Evolutionary conservation across 2,113 vertebrate species (phyloP).

Genomic region (Bagarius yarrelli): DNA sequence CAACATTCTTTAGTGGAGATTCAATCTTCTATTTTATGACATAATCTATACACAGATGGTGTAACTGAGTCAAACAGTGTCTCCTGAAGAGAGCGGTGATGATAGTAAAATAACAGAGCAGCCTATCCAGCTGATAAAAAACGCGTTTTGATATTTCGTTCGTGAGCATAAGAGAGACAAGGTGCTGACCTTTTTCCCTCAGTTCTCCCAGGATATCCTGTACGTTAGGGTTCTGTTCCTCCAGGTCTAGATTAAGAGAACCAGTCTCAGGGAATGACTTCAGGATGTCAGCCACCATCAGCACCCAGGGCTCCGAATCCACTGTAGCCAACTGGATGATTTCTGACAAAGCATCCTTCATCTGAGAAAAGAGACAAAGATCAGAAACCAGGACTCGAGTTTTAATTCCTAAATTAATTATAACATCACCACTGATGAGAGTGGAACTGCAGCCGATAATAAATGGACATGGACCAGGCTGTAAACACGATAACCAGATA

Average conservation of each 20-base stretch:
- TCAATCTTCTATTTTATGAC: background rate
- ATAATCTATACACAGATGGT: background rate
- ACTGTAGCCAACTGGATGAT: conserved; percentile 94
- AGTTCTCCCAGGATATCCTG: conserved; percentile 96
- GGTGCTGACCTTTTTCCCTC: conserved; percentile 85
- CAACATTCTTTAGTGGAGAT: background rate
- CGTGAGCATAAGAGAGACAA: background rate
- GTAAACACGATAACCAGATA: background rate
- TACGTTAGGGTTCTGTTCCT: conserved; percentile 97
- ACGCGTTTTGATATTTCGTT: background rate
- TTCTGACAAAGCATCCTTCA: conserved; percentile 93
- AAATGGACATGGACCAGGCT: background rate
- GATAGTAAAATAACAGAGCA: background rate
- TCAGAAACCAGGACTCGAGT: background rate
- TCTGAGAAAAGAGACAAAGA: conserved; percentile 67
- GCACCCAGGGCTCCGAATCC: conserved; percentile 97
- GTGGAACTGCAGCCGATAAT: background rate
- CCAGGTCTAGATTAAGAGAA: conserved; percentile 92
- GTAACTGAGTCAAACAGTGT: background rate
- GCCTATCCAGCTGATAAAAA: background rate
- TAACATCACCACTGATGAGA: background rate
- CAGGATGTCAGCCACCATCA: conserved; percentile 98
- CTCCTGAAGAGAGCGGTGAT: background rate
- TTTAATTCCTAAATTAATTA: background rate
- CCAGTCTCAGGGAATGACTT: conserved; percentile 97